Evolutionary conservation across 1,140 invertebrate genomes (phyloP).

Genomic region (Amphibalanus amphitrite): DNA sequence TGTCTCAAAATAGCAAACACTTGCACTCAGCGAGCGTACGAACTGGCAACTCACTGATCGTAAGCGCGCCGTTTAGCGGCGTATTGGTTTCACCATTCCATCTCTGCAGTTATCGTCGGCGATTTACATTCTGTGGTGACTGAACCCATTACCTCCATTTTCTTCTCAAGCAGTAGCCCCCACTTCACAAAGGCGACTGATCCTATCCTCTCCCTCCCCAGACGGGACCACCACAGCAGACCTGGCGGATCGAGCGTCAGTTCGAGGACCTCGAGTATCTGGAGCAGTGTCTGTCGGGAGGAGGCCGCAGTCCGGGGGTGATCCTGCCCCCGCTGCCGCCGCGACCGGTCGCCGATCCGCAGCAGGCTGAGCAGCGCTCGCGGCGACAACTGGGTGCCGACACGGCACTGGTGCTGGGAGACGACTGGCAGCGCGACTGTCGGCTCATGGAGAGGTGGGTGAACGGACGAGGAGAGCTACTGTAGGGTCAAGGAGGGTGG

Average conservation of each 20-base stretch:
- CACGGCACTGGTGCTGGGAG: background rate
- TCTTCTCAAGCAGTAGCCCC: too few relatives aligned
- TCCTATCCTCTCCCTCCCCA: background rate
- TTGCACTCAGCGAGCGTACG: too few relatives aligned
- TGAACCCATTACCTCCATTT: too few relatives aligned
- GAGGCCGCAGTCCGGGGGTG: slow-evolving; percentile 25
- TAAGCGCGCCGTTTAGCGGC: too few relatives aligned
- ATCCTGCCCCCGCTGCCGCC: slow-evolving; percentile 31
- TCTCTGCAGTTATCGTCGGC: too few relatives aligned
- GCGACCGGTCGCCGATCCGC: background rate
- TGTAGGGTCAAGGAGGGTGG: too few relatives aligned
- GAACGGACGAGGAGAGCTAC: too few relatives aligned
- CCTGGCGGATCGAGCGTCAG: slow-evolving; percentile 20
- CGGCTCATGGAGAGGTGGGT: background rate
- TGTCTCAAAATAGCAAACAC: too few relatives aligned
- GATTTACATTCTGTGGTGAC: too few relatives aligned
- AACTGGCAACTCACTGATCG: too few relatives aligned
- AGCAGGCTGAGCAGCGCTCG: background rate
- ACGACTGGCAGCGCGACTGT: background rate
- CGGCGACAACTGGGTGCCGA: background rate
- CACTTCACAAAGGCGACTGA: too few relatives aligned
- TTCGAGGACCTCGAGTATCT: slow-evolving; percentile 33
- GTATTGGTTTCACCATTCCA: too few relatives aligned
- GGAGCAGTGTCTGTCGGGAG: slow-evolving; percentile 27
- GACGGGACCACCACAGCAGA: background rate